Evolutionary conservation across 2,888 invertebrate species (phyloP).

Genomic region (Amblyjoppa fuscipennis): DNA sequence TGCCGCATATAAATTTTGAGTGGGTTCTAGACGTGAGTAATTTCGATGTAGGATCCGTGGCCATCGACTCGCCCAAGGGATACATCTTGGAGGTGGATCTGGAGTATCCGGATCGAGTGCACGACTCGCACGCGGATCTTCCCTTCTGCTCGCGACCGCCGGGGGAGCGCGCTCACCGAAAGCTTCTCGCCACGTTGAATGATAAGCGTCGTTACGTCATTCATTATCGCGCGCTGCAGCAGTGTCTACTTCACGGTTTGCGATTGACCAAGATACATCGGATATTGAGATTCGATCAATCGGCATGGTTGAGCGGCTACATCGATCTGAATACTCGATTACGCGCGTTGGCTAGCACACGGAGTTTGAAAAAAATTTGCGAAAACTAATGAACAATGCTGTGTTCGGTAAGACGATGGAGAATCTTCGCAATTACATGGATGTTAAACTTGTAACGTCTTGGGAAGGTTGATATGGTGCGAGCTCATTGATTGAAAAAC

Average conservation of each 20-base stretch:
- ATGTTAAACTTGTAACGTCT: conserved; percentile 76
- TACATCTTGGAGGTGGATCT: conserved; percentile 79
- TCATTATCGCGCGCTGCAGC: too few relatives aligned
- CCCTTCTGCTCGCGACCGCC: not conserved
- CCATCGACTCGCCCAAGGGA: conserved; percentile 63
- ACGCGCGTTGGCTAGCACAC: too few relatives aligned
- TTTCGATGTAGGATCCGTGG: conserved; percentile 4
- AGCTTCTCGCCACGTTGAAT: too few relatives aligned
- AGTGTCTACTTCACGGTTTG: conserved; percentile 9
- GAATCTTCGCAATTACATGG: conserved; percentile 74
- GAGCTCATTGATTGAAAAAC: conserved; percentile 74
- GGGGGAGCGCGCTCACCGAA: too few relatives aligned
- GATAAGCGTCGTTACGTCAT: too few relatives aligned
- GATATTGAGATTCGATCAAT: conserved; percentile 80
- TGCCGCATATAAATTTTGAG: conserved; percentile 70
- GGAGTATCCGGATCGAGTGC: conserved; percentile 50
- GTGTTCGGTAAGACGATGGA: conserved; percentile 72
- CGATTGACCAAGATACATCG: conserved; percentile 77
- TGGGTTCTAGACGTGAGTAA: conserved; percentile 72
- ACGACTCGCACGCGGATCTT: not conserved
- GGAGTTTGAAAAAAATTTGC: too few relatives aligned
- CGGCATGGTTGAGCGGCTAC: conserved; percentile 44
- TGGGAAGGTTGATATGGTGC: conserved; percentile 78
- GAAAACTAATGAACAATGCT: too few relatives aligned
- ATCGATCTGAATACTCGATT: too few relatives aligned